These are phyloP conservation scores for Ferdinandea cuprea DNA, from an alignment of 2,888 invertebrate genomes.

Conservation along the genomic window DNA sequence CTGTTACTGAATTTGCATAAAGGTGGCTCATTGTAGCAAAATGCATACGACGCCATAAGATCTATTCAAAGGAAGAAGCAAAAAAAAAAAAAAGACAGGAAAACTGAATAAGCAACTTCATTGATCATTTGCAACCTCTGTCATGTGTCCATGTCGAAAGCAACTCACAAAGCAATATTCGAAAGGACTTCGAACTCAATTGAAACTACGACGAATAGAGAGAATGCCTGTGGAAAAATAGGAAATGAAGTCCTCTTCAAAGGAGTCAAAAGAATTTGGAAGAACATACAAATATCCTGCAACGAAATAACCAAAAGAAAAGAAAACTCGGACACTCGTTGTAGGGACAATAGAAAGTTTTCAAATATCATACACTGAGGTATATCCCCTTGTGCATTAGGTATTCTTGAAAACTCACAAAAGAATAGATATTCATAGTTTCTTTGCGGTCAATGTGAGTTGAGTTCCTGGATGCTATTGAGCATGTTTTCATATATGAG, in stretches of 20 bases:
- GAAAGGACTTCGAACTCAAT: constrained; percentile 66
- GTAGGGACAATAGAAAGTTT: constrained; percentile 67
- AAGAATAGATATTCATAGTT: constrained; percentile 6
- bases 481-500: background rate
- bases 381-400: constrained; percentile 44
- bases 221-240: constrained; percentile 69
- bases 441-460: constrained; percentile 54
- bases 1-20: constrained; percentile 65
- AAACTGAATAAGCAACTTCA: constrained; percentile 70
- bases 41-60: constrained; percentile 10
- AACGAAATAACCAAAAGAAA: constrained; percentile 23
- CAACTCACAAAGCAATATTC: constrained; percentile 60
- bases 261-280: constrained; percentile 70
- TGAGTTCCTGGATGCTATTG: background rate
- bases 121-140: constrained; percentile 73
- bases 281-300: constrained; percentile 62
- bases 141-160: constrained; percentile 60
- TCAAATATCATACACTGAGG: constrained; percentile 36
- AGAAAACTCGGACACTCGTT: constrained; percentile 30
- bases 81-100: constrained; percentile 29
- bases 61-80: background rate
- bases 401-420: constrained; percentile 41
- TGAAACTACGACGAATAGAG: constrained; percentile 50
- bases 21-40: constrained; percentile 39
- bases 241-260: constrained; percentile 72